These are phyloP conservation scores for Natator depressus DNA, from an alignment of 2,113 vertebrate species.

Conservation along the genomic window DNA sequence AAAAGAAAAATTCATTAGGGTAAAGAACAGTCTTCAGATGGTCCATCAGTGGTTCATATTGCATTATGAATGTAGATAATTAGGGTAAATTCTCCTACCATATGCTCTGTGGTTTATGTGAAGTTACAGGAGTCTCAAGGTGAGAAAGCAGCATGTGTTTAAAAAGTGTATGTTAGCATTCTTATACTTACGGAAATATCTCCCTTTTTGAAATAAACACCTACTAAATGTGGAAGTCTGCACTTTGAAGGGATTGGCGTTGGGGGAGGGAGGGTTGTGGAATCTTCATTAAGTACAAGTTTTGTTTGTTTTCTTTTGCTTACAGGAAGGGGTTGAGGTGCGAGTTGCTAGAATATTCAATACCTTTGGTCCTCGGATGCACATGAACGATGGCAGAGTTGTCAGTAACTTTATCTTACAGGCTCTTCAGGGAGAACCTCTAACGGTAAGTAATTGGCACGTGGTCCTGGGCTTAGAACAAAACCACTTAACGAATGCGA, in stretches of 20 bases:
- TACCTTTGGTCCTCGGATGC: constrained; percentile 98
- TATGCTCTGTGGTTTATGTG: not conserved
- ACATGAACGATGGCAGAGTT: constrained; percentile 99
- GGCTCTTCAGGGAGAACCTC: constrained; percentile 94
- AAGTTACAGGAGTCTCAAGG: not conserved
- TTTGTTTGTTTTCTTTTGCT: not conserved
- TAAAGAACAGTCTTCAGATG: not conserved
- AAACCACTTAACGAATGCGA: not conserved
- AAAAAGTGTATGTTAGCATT: not conserved
- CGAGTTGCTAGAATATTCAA: constrained; percentile 98
- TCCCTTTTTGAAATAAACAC: not conserved
- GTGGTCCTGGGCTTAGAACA: accelerated
- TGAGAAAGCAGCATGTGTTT: not conserved
- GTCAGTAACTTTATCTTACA: constrained; percentile 99
- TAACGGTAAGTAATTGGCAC: constrained; percentile 85
- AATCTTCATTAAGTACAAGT: not conserved
- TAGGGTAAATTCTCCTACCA: not conserved
- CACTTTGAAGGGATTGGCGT: not conserved
- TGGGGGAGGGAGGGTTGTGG: not conserved
- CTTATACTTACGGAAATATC: not conserved
- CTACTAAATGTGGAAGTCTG: not conserved
- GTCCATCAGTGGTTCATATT: not conserved
- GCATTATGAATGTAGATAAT: not conserved
- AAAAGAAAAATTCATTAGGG: not conserved
- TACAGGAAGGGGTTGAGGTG: constrained; percentile 97